Conservation (phyloP, 2,797 vertebrate genomes). For the Cuculus canorus region DNA sequence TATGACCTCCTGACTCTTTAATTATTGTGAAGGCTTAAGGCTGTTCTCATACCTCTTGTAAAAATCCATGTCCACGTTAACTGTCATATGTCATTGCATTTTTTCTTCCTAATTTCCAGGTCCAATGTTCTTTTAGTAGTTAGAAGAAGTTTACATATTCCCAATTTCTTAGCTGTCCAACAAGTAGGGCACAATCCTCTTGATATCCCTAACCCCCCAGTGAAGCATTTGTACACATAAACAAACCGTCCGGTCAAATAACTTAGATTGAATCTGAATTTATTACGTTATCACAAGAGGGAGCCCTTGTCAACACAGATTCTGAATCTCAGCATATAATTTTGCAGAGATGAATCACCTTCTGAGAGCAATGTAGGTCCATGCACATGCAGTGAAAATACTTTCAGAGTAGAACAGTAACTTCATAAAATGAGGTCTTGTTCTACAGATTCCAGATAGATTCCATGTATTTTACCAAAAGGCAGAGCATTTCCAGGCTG, state of each 20-base stretch:
- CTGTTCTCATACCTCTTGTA: not conserved
- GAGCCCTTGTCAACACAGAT: conserved; percentile 35
- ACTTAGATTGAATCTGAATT: not conserved
- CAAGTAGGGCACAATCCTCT: not conserved
- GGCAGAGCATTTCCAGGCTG: not conserved
- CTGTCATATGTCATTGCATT: not conserved
- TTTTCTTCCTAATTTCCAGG: not conserved
- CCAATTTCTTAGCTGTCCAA: not conserved
- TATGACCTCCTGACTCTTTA: not conserved
- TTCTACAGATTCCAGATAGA: not conserved
- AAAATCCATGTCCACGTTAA: not conserved
- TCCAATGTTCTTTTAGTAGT: not conserved
- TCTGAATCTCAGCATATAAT: not conserved
- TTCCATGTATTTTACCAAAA: not conserved
- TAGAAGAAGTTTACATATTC: not conserved
- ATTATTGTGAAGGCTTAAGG: not conserved
- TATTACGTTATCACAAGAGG: conserved; percentile 32
- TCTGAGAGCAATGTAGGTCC: not conserved
- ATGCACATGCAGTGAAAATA: not conserved
- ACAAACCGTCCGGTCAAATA: not conserved
- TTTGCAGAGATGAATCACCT: not conserved
- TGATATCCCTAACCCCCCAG: not conserved
- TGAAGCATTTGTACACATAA: not conserved
- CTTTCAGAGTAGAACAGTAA: not conserved
- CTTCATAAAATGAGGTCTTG: not conserved